Evolutionary conservation across 2,888 invertebrate species (phyloP).

Genomic region (Barypeithes pellucidus): DNA sequence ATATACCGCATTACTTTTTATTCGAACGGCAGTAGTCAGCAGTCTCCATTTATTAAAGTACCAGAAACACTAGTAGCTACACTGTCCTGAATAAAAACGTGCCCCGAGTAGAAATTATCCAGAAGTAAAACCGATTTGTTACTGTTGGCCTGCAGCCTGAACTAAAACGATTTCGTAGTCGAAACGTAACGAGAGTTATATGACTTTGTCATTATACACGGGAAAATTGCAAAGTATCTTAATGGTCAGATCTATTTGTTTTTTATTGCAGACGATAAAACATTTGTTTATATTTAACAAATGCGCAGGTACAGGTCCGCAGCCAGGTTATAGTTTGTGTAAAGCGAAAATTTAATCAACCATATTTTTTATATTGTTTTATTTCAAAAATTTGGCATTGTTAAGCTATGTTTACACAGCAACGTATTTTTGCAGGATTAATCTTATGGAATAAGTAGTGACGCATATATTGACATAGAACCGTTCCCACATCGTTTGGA

Average conservation of each 20-base stretch:
- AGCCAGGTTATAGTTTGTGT: too few species aligned
- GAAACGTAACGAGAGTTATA: constrained; percentile 29
- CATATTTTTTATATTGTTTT: too few species aligned
- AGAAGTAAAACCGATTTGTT: constrained; percentile 30
- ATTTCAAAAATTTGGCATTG: too few species aligned
- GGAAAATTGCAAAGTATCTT: constrained; percentile 1
- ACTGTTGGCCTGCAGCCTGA: constrained; percentile 18
- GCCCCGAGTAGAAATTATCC: constrained; percentile 23
- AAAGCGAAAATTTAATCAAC: too few species aligned
- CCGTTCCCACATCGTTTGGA: too few species aligned
- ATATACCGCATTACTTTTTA: constrained; percentile 4
- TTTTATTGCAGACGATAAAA: background rate
- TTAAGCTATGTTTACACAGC: too few species aligned
- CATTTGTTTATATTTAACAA: constrained; percentile 1
- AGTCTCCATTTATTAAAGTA: constrained; percentile 30
- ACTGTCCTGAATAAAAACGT: constrained; percentile 22
- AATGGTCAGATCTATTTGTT: constrained; percentile 16
- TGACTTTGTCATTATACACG: constrained; percentile 8
- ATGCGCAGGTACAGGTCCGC: too few species aligned
- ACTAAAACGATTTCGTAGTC: constrained; percentile 26
- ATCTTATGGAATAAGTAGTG: too few species aligned
- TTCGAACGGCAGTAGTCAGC: constrained; percentile 6
- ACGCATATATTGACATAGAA: too few species aligned
- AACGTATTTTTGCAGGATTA: too few species aligned
- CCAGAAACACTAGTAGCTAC: constrained; percentile 17